These are phyloP conservation scores for Empidonax alnorum DNA, from an alignment of 2,113 vertebrate species.

Conservation along the genomic window DNA sequence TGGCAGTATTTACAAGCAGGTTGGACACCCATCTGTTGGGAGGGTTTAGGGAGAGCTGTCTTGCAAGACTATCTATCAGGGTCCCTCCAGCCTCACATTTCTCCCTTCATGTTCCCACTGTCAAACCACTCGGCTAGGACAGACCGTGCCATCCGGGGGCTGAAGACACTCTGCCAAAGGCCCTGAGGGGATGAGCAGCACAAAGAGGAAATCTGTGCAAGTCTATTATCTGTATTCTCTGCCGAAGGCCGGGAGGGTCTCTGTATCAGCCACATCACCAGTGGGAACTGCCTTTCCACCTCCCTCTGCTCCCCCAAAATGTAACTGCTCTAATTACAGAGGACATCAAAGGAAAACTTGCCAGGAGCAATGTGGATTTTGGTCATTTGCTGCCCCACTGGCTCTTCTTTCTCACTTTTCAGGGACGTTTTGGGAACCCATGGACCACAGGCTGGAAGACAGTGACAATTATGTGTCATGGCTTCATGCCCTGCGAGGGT, in stretches of 20 bases:
- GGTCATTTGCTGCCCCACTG: not conserved
- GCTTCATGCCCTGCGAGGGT: not conserved
- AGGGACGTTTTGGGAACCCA: not conserved
- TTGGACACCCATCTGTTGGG: conserved; percentile 62
- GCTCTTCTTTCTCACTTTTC: conserved; percentile 2
- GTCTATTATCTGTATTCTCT: conserved; percentile 2
- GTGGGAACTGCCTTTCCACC: conserved; percentile 16
- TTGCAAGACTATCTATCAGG: conserved; percentile 19
- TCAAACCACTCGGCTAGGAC: not conserved
- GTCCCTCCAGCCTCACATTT: conserved; percentile 53
- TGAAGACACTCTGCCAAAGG: conserved; percentile 29
- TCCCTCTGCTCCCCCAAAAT: conserved; percentile 13
- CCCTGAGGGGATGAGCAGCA: conserved; percentile 28
- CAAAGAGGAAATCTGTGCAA: conserved; percentile 60
- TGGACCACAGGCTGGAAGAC: not conserved
- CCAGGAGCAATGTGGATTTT: not conserved
- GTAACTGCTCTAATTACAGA: not conserved
- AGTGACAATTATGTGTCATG: not conserved
- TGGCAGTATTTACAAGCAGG: conserved; percentile 59
- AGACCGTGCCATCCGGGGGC: conserved; percentile 29
- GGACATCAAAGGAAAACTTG: not conserved
- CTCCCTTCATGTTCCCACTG: not conserved
- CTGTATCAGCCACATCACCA: not conserved
- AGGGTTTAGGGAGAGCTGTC: not conserved
- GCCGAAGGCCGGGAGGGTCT: conserved; percentile 6